These are phyloP conservation scores for Pachyramphus minor DNA, from an alignment of 2,113 vertebrate genomes.

Conservation along the genomic window DNA sequence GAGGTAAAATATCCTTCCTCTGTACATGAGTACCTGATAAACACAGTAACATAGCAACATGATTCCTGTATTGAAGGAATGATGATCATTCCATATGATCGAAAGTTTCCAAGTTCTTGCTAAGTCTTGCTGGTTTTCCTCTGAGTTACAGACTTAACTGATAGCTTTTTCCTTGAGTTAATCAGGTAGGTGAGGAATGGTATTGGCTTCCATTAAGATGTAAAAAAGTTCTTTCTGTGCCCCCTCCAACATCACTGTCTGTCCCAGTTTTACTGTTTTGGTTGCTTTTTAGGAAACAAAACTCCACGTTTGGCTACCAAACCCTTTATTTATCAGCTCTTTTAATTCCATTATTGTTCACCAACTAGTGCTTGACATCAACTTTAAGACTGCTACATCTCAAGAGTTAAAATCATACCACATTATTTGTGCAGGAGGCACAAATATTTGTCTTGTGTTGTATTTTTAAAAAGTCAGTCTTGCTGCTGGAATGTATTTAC, in stretches of 20 bases:
- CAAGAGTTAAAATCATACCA: neutral
- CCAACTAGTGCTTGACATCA: neutral
- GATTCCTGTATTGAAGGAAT: neutral
- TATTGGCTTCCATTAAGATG: neutral
- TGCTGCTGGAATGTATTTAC: neutral
- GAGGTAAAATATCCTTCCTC: neutral
- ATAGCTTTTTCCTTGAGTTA: neutral
- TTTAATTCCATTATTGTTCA: neutral
- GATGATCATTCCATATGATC: neutral
- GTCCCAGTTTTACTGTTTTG: neutral
- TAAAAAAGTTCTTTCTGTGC: neutral
- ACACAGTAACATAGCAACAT: neutral
- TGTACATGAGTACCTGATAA: neutral
- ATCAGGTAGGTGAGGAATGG: rapidly evolving
- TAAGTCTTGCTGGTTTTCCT: neutral
- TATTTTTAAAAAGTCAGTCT: neutral
- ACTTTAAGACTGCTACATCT: neutral
- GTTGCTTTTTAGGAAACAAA: neutral
- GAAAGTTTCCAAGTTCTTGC: neutral
- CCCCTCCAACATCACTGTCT: neutral
- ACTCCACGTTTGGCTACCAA: neutral
- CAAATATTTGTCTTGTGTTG: slow-evolving; percentile 5
- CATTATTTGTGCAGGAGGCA: neutral
- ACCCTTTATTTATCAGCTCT: neutral
- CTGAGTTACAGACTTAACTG: neutral